phyloP scores from a whole-genome alignment of 2,113 vertebrate species.

The Addax nasomaculatus region DNA sequence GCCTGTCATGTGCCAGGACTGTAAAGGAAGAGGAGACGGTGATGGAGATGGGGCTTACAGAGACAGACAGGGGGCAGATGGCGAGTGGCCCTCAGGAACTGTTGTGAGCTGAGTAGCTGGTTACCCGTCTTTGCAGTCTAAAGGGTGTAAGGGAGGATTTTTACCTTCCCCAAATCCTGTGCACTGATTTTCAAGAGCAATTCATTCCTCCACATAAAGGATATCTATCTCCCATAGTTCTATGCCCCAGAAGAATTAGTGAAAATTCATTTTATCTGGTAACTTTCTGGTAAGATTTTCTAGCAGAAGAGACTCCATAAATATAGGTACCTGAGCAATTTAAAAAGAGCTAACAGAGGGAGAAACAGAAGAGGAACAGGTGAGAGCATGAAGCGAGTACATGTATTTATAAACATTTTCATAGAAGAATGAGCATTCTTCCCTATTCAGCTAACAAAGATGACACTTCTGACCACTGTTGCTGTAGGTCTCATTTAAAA shows the following conservation, averaged over 20 bases:
- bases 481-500: background rate
- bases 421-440: background rate
- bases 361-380: background rate
- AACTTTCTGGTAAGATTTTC: background rate
- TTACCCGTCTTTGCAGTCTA: background rate
- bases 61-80: background rate
- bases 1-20: too few species aligned
- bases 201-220: background rate
- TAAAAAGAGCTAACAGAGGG: background rate
- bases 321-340: background rate
- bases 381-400: background rate
- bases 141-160: background rate
- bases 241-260: background rate
- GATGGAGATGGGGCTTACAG: fast-evolving
- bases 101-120: background rate
- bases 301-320: background rate
- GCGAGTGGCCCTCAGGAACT: background rate
- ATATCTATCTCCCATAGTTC: background rate
- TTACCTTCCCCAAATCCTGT: background rate
- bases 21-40: background rate
- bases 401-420: background rate
- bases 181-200: background rate
- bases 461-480: background rate
- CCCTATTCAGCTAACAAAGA: background rate
- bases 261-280: background rate